These are phyloP conservation scores for Heliopora coerulea DNA, from an alignment of 92 coral and sea anemone species.

Conservation along the genomic window DNA sequence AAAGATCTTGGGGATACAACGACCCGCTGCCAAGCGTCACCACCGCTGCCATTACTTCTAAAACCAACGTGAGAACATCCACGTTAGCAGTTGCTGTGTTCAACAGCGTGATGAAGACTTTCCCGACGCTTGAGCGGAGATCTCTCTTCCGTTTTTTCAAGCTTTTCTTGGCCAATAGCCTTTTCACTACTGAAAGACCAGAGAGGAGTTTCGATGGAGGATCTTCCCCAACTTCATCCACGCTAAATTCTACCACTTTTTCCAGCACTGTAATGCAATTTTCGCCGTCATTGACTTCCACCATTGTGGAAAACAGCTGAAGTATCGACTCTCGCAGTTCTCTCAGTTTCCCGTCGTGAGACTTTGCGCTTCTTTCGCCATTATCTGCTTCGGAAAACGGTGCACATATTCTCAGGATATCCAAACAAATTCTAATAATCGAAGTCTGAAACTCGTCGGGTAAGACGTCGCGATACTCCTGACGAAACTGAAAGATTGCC, in stretches of 20 bases:
- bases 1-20: conserved; percentile 14
- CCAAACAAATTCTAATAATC: conserved; percentile 15
- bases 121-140: conserved; percentile 9
- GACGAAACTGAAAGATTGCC: not conserved
- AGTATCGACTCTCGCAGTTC: conserved; percentile 1
- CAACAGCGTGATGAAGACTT: conserved; percentile 12
- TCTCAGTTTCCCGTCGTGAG: not conserved
- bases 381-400: not conserved
- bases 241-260: conserved; percentile 14
- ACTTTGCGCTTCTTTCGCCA: not conserved
- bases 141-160: conserved; percentile 15
- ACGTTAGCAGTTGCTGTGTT: not conserved
- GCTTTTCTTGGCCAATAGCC: conserved; percentile 10
- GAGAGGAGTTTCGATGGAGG: not conserved
- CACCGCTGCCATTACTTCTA: conserved; percentile 20
- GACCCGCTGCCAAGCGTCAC: conserved; percentile 21
- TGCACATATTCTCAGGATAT: conserved; percentile 6
- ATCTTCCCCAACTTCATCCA: not conserved
- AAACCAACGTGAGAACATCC: conserved; percentile 14
- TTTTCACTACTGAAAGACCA: conserved; percentile 20
- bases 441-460: conserved; percentile 24
- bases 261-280: conserved; percentile 16
- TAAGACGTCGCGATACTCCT: not conserved
- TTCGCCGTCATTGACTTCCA: conserved; percentile 10
- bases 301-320: not conserved